Evolutionary conservation across 2,797 vertebrate genomes (phyloP).

Genomic region (Poecile montanus): DNA sequence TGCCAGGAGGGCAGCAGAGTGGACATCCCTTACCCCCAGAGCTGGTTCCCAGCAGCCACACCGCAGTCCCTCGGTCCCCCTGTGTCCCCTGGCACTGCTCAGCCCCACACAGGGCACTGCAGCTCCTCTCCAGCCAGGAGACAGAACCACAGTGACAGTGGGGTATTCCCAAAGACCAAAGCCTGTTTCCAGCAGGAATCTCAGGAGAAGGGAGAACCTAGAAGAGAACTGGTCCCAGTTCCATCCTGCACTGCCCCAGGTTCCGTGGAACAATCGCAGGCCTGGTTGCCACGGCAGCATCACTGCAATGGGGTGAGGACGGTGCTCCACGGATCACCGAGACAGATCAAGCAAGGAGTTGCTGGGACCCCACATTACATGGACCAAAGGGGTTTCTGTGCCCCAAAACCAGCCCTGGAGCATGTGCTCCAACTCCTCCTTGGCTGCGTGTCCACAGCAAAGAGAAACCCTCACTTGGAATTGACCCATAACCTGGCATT

Average conservation of each 20-base stretch:
- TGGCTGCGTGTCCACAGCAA: fast-evolving
- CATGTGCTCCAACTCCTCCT: fast-evolving
- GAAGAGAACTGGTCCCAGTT: fast-evolving
- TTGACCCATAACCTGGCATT: neutral
- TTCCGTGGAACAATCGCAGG: neutral
- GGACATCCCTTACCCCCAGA: neutral
- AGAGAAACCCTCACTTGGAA: neutral
- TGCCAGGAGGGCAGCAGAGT: neutral
- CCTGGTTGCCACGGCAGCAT: neutral
- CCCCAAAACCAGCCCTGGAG: neutral
- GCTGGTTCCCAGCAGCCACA: neutral
- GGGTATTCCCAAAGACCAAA: neutral
- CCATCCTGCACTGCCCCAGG: neutral
- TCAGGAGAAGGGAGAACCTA: neutral
- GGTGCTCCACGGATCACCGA: neutral
- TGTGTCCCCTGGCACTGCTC: neutral
- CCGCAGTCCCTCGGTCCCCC: neutral
- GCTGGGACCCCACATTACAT: fast-evolving
- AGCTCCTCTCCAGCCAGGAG: neutral
- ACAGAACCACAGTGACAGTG: fast-evolving
- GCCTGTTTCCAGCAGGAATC: neutral
- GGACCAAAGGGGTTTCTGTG: neutral
- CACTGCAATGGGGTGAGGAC: fast-evolving
- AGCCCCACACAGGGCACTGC: neutral
- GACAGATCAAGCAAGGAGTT: fast-evolving